phyloP scores from a whole-genome alignment of 2,888 invertebrate genomes.

The Dione juno region DNA sequence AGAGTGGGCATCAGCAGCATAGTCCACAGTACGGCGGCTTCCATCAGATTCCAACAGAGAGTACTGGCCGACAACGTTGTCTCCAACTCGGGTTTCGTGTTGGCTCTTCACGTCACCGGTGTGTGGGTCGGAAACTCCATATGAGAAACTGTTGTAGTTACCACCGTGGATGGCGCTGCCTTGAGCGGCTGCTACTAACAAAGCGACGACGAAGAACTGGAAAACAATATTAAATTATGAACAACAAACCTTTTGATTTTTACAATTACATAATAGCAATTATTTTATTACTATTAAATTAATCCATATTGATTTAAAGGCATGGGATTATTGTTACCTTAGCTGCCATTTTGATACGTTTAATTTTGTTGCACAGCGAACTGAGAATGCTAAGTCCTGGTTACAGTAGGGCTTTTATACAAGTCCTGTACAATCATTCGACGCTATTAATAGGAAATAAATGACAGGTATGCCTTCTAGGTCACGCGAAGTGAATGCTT shows the following conservation, averaged over 20 bases:
- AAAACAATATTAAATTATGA: slow-evolving; percentile 52
- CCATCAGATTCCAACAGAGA: slow-evolving; percentile 84
- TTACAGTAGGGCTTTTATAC: slow-evolving; percentile 66
- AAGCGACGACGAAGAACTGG: slow-evolving; percentile 75
- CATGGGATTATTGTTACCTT: slow-evolving; percentile 61
- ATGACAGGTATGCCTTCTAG: slow-evolving; percentile 68
- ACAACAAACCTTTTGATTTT: background rate
- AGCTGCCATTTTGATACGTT: slow-evolving; percentile 78
- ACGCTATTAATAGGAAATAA: slow-evolving; percentile 77
- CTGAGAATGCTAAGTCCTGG: slow-evolving; percentile 75
- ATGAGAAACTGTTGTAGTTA: slow-evolving; percentile 76
- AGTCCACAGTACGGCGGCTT: slow-evolving; percentile 85
- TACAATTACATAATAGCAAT: background rate
- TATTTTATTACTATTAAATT: slow-evolving; percentile 9
- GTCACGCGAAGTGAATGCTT: slow-evolving; percentile 69
- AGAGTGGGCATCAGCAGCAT: slow-evolving; percentile 80
- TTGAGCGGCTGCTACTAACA: slow-evolving; percentile 72
- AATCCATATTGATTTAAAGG: slow-evolving; percentile 29
- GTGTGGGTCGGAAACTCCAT: slow-evolving; percentile 76
- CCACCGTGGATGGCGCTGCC: slow-evolving; percentile 71
- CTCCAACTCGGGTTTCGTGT: slow-evolving; percentile 85
- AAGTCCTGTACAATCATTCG: slow-evolving; percentile 65
- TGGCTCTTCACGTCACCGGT: slow-evolving; percentile 81
- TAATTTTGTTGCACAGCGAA: slow-evolving; percentile 72
- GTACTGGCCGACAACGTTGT: slow-evolving; percentile 83